Conservation (phyloP, 2,113 vertebrate species). For the Nibea coibor region DNA sequence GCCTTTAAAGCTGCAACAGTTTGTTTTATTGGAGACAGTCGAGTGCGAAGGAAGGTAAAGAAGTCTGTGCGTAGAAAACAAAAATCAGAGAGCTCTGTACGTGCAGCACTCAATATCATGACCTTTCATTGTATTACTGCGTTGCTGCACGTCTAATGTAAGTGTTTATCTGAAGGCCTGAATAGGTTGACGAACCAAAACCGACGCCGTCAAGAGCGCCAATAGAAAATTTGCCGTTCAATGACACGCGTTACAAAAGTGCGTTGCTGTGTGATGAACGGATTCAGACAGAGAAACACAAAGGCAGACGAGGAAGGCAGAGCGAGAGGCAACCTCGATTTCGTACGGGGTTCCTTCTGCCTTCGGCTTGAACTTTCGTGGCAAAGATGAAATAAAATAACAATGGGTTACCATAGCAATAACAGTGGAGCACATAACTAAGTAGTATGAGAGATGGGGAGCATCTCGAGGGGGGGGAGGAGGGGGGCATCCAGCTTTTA, state of each 20-base stretch:
- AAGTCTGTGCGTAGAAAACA: slow-evolving; percentile 21
- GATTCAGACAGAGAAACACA: slow-evolving; percentile 28
- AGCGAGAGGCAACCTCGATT: slow-evolving; percentile 23
- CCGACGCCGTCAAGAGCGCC: background rate
- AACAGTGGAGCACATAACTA: slow-evolving; percentile 66
- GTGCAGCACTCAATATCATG: slow-evolving; percentile 16
- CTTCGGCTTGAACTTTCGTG: slow-evolving; percentile 63
- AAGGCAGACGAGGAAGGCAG: slow-evolving; percentile 30
- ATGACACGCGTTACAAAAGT: background rate
- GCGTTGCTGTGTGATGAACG: background rate
- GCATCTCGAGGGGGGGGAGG: slow-evolving; percentile 24
- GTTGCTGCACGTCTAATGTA: slow-evolving; percentile 22
- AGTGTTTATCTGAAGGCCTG: slow-evolving; percentile 20
- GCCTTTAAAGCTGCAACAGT: slow-evolving; percentile 34
- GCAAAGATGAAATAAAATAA: slow-evolving; percentile 75
- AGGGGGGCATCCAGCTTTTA: slow-evolving; percentile 60
- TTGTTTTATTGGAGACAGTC: slow-evolving; percentile 36
- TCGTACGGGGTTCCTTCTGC: slow-evolving; percentile 18
- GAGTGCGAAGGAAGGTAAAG: slow-evolving; percentile 21
- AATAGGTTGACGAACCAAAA: slow-evolving; percentile 22
- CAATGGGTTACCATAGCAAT: slow-evolving; percentile 78
- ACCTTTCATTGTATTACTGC: slow-evolving; percentile 45
- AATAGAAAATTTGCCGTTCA: background rate
- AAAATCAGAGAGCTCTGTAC: slow-evolving; percentile 34
- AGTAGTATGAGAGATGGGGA: slow-evolving; percentile 67